Percentiles rank a stretch among this genome's conserved stretches.
phyloP scores from a whole-genome alignment of 2,113 vertebrate genomes.

The Crotalus viridis region DNA sequence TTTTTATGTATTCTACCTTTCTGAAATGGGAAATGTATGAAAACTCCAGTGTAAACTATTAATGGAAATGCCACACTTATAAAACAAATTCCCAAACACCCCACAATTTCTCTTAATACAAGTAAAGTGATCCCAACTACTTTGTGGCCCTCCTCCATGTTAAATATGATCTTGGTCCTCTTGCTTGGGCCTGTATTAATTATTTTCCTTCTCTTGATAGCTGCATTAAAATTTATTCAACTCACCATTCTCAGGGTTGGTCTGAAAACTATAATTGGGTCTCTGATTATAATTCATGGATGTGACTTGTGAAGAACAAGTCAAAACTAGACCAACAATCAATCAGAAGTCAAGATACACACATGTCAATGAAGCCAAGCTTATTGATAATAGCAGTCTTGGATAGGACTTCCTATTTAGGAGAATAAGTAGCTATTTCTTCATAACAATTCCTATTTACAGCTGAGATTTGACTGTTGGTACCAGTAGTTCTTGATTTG shows the following conservation, averaged over 20 bases:
- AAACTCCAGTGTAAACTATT: background rate
- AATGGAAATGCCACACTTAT: background rate
- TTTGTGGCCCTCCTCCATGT: background rate
- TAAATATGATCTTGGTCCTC: background rate
- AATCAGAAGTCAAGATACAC: background rate
- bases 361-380: background rate
- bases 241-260: background rate
- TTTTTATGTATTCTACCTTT: background rate
- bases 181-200: background rate
- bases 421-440: background rate
- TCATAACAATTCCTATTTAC: background rate
- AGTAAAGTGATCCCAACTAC: background rate
- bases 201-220: background rate
- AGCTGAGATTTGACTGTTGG: background rate
- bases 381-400: background rate
- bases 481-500: background rate
- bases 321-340: background rate
- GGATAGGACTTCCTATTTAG: background rate
- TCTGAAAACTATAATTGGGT: background rate
- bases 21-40: background rate
- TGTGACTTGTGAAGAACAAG: background rate
- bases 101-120: background rate
- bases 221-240: background rate
- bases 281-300: background rate
- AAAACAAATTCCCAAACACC: background rate